These are phyloP conservation scores for Drosophila takahashii DNA, from an alignment of 1,140 invertebrate genomes.

Conservation along the genomic window DNA sequence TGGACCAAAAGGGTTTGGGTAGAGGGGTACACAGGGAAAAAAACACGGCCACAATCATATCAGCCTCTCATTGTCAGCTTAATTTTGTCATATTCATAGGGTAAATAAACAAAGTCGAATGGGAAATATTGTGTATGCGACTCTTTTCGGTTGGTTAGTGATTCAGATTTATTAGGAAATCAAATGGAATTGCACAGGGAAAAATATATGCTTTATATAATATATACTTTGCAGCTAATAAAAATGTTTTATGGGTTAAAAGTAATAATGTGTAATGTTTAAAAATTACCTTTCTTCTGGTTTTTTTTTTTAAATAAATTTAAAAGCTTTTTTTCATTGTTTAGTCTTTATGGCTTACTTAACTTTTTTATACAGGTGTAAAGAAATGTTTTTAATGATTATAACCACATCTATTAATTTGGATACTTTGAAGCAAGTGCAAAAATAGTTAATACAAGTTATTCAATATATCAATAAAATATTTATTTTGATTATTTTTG, in stretches of 20 bases:
- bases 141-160: neutral
- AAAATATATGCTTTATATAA: neutral
- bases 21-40: slow-evolving; percentile 3
- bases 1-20: slow-evolving; percentile 1
- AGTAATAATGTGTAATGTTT: too few species aligned
- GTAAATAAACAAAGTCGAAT: slow-evolving; percentile 9
- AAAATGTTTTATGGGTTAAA: too few species aligned
- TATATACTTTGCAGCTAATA: too few species aligned
- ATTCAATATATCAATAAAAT: neutral
- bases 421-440: neutral
- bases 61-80: slow-evolving; percentile 6
- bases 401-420: neutral
- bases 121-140: neutral
- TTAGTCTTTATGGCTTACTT: neutral
- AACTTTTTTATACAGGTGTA: neutral
- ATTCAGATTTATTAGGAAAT: slow-evolving; percentile 6
- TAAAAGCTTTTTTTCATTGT: too few species aligned
- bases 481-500: neutral
- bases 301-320: too few species aligned
- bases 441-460: neutral
- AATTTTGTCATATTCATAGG: slow-evolving; percentile 8
- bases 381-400: neutral
- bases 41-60: neutral
- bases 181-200: neutral
- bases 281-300: too few species aligned